Evolutionary conservation across 92 coral and sea anemone genomes (phyloP), one percentile per base, ranked within the genome.

Genomic region (Actinernus sp.): DNA sequence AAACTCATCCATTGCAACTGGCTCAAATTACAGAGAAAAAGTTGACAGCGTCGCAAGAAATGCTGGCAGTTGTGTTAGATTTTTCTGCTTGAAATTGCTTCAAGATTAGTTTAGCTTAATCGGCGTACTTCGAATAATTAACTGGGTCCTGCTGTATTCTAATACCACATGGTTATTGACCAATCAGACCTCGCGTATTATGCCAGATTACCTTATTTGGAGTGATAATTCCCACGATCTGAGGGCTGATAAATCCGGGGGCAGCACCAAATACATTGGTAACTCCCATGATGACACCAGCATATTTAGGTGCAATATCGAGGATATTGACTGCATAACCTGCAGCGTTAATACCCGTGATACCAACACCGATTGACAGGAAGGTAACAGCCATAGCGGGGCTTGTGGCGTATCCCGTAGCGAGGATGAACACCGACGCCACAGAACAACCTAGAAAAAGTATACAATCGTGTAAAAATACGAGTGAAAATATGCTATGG

Each of bases 301-400:
- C 99, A 40, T 87, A 95, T 59, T 88, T 92, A 33, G 99, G 99
- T 24, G 97, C 99, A 67, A 95, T 95, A 78, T 95, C 99, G 43
- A 95, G 95, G 67, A 95, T 85, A 76, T 95, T 95, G 55, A 95
- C 99, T 21, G 99, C 99, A 65, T 95, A 95, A 57, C 99, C 99
- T 6, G 99, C 86, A 0, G 99, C 99, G 56, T 95, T 95, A 30
- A 95, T 73, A 26, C 99, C 99, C 6, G 99, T 95, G 6, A 95
- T 95, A 21, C 99, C 99, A 9, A 95, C 99, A 46, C 99, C 99
- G 26, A 95, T 84, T 14, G 97, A 87, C 0, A 95, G 92, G 45
- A 95, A 84, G 4, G 90, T 89, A 13, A 95, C 91, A 8, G 90
- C 99, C 26, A 95, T 65, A 32, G 68, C 77, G 8, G 97, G 95